Base-by-base conservation (phyloP, 2,797 vertebrate genomes). In the Pelochelys cantorii region DNA sequence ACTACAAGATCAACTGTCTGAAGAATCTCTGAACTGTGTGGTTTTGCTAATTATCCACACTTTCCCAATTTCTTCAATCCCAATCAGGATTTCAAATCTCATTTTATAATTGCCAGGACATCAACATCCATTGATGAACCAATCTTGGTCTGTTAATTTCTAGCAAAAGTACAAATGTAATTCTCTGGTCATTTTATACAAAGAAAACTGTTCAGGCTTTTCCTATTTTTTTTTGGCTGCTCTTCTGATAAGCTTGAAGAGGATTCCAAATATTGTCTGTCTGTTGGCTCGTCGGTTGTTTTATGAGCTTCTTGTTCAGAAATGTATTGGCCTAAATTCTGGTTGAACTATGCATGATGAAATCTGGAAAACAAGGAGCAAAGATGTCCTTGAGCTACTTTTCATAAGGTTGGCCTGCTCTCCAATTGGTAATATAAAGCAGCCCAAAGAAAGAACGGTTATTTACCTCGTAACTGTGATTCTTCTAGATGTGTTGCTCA, bases 281-380 rank as follows among this genome's bases (percentile, higher is more conserved):
- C 10, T 4, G 23, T 59, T 59, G 9, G 57, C 57, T 59, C 23
- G 23, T 25, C 57, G 25, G 22, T 59, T 59, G 57, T 59, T 59
- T 59, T 59, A 59, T 23, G 23, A 59, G 57, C 57, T 59, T 59
- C 57, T 59, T 59, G 57, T 59, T 59, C 57, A 59, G 23, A 59
- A 59, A 59, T 59, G 57, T 59, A 59, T 59, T 59, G 3, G 57
- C 23, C 57, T 25, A 59, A 25, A 59, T 59, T 59, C 48, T 54
- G n/a, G 2, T 1, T 0, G n/a, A 85, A 65, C 55, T 42, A 4
- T 48, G 17, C n/a, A 29, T 60, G 20, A 34, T 52, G 9, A 0
- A 2, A 55, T 55, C 34, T 87, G 23, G 75, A 87, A 7, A 10
- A 59, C 25, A 85, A 59, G 53, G 18, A 20, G 27, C 3, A 60